Evolutionary conservation across 2,888 invertebrate genomes (phyloP).

Genomic region (Apotomis turbidana): DNA sequence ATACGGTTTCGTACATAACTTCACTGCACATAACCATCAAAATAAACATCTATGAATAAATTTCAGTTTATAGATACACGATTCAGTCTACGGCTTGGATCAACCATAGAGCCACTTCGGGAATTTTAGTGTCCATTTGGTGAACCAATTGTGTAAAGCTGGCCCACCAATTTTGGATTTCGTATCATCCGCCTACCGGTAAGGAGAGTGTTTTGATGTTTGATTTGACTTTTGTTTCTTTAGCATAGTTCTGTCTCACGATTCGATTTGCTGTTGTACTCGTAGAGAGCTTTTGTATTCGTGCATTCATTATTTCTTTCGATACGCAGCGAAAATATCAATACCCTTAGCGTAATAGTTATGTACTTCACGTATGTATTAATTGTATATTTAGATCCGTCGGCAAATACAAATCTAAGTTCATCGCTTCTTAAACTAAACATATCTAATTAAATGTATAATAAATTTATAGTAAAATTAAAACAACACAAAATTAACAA

Average conservation of each 20-base stretch:
- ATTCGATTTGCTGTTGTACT: neutral
- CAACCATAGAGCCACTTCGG: conserved; percentile 40
- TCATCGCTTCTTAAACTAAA: too few species aligned
- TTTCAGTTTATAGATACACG: conserved; percentile 58
- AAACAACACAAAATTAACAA: too few species aligned
- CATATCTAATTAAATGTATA: too few species aligned
- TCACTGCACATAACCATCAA: conserved; percentile 64
- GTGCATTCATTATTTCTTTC: too few species aligned
- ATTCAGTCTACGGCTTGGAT: conserved; percentile 55
- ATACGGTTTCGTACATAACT: conserved; percentile 58
- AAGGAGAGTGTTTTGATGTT: conserved; percentile 47
- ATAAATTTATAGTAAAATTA: too few species aligned
- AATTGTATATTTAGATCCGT: too few species aligned
- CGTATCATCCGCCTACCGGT: conserved; percentile 91
- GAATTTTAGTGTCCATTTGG: conserved; percentile 23
- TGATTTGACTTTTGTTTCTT: neutral
- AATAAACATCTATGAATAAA: conserved; percentile 81
- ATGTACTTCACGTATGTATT: too few species aligned
- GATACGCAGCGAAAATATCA: too few species aligned
- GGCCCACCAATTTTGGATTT: conserved; percentile 95
- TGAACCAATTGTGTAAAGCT: conserved; percentile 76
- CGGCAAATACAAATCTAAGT: too few species aligned
- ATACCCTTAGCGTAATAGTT: too few species aligned
- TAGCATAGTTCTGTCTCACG: neutral
- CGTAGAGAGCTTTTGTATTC: neutral